Evolutionary conservation across 92 coral and sea anemone species (phyloP), one percentile per base, ranked within the genome.

Genomic region (Heteractis magnifica): DNA sequence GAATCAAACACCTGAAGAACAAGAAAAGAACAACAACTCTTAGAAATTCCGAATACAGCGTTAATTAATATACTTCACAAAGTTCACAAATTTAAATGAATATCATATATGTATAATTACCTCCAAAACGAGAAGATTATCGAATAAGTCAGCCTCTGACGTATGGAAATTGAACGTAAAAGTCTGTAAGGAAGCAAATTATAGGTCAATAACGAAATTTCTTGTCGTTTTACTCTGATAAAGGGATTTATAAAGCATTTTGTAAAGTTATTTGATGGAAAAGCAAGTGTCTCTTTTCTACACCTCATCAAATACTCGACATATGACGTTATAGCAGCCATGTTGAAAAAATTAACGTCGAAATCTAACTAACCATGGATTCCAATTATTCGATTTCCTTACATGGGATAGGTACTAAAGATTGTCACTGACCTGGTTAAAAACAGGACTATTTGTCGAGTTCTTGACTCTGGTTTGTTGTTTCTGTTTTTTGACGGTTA

Each of bases 101-200:
- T 0, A 19, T 15, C 13, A 12, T 58, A 58, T 58, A 58, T 3
- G 5, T 12, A 12, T 4, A 50, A 12, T 49, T 76, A 96, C 99
- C 99, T 96, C 99, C 56, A 96, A 89, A 52, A 77, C 76, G 11
- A 96, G 80, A 6, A 96, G 88, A 14, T 92, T 92, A 71, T 96
- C 99, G 84, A 96, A 96, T 34, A 96, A 87, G 81, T 96, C 99
- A 51, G 97, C 99, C 19, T 95, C 96, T 12, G 99, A 94, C 13
- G 86, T 83, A 79, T 92, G 93, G 83, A 96, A 96, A 79, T 96
- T 94, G 88, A 82, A 96, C 56, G 92, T 89, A 81, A 96, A 96
- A 0, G 98, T 92, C 99, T 96, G 71, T 4, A 81, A 71, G 58
- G 50, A 84, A 68, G 71, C n/a, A 56, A 16, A 26, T 14, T 14